Evolutionary conservation across 1,140 invertebrate species (phyloP).

Genomic region (Theocolax elegans): DNA sequence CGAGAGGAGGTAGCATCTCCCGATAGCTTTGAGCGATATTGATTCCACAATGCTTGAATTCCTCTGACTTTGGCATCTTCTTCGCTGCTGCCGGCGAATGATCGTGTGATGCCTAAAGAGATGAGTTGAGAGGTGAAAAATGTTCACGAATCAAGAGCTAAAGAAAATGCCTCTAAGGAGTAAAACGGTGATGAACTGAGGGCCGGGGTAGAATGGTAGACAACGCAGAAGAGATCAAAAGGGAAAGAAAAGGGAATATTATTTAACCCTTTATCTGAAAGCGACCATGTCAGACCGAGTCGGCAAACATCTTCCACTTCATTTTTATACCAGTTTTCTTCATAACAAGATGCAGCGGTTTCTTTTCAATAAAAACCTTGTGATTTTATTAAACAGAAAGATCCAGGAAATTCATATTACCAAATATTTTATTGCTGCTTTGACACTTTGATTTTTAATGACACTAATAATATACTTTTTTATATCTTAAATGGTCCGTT

Average conservation of each 20-base stretch:
- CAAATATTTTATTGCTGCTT: too few species aligned
- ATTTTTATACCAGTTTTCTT: too few species aligned
- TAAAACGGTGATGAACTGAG: background rate
- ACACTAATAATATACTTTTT: too few species aligned
- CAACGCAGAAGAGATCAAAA: background rate
- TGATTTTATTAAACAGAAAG: slow-evolving; percentile 45
- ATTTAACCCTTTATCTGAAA: slow-evolving; percentile 29
- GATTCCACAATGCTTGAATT: slow-evolving; percentile 62
- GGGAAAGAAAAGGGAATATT: slow-evolving; percentile 12
- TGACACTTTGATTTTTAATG: too few species aligned
- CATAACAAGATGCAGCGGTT: too few species aligned
- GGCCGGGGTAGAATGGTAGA: background rate
- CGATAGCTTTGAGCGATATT: slow-evolving; percentile 62
- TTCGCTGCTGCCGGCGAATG: slow-evolving; percentile 7
- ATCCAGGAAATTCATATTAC: slow-evolving; percentile 45
- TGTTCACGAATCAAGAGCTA: slow-evolving; percentile 37
- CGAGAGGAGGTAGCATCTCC: background rate
- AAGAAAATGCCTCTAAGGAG: slow-evolving; percentile 23
- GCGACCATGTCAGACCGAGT: background rate
- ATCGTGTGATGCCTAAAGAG: slow-evolving; percentile 42
- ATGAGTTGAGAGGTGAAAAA: slow-evolving; percentile 33
- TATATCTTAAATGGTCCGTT: too few species aligned
- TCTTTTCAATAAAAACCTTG: too few species aligned
- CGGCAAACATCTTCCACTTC: background rate
- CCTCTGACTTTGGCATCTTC: slow-evolving; percentile 50